phyloP scores from a whole-genome alignment of 1,140 invertebrate genomes.

The Dreissena polymorpha region DNA sequence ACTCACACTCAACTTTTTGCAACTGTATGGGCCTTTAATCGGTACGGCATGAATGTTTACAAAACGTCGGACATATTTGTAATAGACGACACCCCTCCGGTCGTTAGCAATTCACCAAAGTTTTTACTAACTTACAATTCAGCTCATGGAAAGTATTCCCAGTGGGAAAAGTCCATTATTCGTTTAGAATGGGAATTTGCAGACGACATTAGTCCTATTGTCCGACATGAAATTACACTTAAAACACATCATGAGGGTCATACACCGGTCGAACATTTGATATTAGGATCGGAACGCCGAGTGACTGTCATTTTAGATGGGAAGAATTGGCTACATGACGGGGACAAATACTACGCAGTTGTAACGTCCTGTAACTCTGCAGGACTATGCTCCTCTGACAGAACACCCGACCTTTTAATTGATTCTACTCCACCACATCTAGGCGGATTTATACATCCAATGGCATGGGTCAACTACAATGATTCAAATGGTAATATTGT shows the following conservation, averaged over 20 bases:
- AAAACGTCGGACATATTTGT: constrained; percentile 54
- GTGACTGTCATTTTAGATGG: constrained; percentile 29
- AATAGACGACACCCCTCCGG: constrained; percentile 54
- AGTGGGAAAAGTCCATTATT: constrained; percentile 60
- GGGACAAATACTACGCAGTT: constrained; percentile 54
- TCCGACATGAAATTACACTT: constrained; percentile 48
- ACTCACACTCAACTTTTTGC: constrained; percentile 44
- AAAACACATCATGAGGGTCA: constrained; percentile 54
- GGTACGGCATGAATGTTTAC: constrained; percentile 42
- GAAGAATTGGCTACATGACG: constrained; percentile 47
- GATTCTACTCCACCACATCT: constrained; percentile 61
- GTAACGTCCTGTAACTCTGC: constrained; percentile 68
- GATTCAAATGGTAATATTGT: not conserved
- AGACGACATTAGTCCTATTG: constrained; percentile 64
- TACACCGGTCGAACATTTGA: constrained; percentile 7
- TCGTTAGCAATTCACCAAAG: constrained; percentile 18
- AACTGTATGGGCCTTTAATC: constrained; percentile 59
- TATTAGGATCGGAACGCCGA: constrained; percentile 23
- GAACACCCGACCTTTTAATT: constrained; percentile 39
- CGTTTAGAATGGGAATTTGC: constrained; percentile 59
- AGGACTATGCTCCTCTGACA: constrained; percentile 54
- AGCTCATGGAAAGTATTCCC: not conserved
- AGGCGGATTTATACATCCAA: constrained; percentile 56
- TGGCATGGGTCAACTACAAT: constrained; percentile 35
- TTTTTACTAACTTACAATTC: constrained; percentile 6